Evolutionary conservation across 2,888 invertebrate genomes (phyloP).

Genomic region (Camptogramma bilineatum): DNA sequence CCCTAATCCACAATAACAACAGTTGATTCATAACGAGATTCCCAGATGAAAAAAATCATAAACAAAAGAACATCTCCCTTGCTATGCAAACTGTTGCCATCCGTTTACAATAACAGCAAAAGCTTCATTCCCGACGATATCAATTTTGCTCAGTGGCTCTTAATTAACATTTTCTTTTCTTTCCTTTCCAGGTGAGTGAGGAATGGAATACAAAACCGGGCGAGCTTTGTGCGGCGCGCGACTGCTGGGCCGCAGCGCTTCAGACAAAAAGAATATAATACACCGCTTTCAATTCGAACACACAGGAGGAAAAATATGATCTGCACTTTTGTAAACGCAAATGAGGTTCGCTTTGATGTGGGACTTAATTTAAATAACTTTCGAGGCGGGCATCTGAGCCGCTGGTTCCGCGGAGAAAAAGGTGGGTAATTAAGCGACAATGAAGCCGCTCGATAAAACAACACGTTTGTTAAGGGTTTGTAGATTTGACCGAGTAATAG

Average conservation of each 20-base stretch:
- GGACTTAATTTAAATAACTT: slow-evolving; percentile 75
- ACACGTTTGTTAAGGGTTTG: slow-evolving; percentile 33
- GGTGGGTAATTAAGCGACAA: slow-evolving; percentile 56
- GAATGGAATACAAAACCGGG: slow-evolving; percentile 74
- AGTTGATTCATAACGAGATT: slow-evolving; percentile 30
- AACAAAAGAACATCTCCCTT: slow-evolving; percentile 47
- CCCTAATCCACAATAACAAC: slow-evolving; percentile 9
- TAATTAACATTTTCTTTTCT: slow-evolving; percentile 85
- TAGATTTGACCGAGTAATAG: slow-evolving; percentile 24
- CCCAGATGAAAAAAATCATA: slow-evolving; percentile 40
- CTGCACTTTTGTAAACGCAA: slow-evolving; percentile 81
- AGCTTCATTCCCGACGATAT: slow-evolving; percentile 76
- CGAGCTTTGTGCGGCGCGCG: slow-evolving; percentile 72
- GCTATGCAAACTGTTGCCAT: slow-evolving; percentile 64
- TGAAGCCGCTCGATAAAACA: slow-evolving; percentile 48
- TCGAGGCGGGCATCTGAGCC: slow-evolving; percentile 57
- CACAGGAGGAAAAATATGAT: slow-evolving; percentile 79
- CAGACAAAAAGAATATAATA: slow-evolving; percentile 79
- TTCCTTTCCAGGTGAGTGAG: slow-evolving; percentile 84
- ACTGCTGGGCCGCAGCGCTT: slow-evolving; percentile 49
- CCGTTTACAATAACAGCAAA: slow-evolving; percentile 74
- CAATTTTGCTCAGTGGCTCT: slow-evolving; percentile 82
- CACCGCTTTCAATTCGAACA: slow-evolving; percentile 80
- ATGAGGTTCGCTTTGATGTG: slow-evolving; percentile 79
- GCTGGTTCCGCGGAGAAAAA: slow-evolving; percentile 46